phyloP scores from a whole-genome alignment of 2,113 vertebrate species.

The Gobius niger region DNA sequence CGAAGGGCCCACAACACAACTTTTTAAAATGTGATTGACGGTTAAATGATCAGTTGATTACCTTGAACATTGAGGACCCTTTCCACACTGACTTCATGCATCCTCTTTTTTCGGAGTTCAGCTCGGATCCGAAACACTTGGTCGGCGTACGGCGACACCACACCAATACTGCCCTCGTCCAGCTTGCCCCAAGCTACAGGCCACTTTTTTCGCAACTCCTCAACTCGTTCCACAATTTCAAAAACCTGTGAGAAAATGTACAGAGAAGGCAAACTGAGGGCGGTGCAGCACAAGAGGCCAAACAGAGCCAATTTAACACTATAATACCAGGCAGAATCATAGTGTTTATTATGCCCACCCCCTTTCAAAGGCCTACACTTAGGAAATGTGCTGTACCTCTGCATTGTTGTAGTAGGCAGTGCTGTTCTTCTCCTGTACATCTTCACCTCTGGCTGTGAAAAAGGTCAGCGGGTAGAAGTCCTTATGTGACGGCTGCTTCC shows the following conservation, averaged over 20 bases:
- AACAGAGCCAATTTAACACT: too few species aligned
- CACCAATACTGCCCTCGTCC: conserved; percentile 96
- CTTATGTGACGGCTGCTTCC: conserved; percentile 96
- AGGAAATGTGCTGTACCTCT: conserved; percentile 77
- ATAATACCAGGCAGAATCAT: too few species aligned
- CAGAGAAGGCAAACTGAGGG: neutral
- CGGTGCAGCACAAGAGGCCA: too few species aligned
- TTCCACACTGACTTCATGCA: conserved; percentile 96
- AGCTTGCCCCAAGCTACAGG: conserved; percentile 97
- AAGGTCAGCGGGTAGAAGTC: conserved; percentile 98
- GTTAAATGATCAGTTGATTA: conserved; percentile 39
- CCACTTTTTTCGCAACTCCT: conserved; percentile 96
- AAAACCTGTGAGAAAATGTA: conserved; percentile 82
- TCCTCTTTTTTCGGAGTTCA: conserved; percentile 95
- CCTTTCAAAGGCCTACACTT: neutral
- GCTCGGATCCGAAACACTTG: conserved; percentile 97
- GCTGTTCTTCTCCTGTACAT: conserved; percentile 99
- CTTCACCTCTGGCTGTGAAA: conserved; percentile 97
- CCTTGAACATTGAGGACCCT: conserved; percentile 98
- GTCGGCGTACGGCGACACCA: conserved; percentile 96
- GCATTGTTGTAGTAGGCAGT: conserved; percentile 99
- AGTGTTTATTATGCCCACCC: too few species aligned
- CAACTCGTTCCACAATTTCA: conserved; percentile 97
- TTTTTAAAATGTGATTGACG: neutral
- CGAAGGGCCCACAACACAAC: neutral